A percentile compares a stretch with the other conserved stretches of the same genome.
Evolutionary conservation across 1,140 invertebrate genomes (phyloP).

Genomic region (Drosophila pseudoobscura): DNA sequence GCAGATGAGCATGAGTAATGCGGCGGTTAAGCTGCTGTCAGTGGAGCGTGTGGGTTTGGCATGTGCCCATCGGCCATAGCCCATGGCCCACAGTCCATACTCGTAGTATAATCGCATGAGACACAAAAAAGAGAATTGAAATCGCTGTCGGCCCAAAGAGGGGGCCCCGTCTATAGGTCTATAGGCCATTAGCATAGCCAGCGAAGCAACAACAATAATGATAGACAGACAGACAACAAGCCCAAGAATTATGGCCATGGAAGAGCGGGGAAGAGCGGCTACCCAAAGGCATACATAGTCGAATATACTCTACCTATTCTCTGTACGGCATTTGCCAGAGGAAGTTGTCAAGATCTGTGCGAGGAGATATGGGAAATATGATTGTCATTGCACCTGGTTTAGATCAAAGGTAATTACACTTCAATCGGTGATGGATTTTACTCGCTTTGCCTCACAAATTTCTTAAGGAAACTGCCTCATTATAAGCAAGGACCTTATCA

Average conservation of each 20-base stretch:
- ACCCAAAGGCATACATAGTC: not conserved
- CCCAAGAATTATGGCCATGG: slow-evolving; percentile 28
- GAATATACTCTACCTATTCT: not conserved
- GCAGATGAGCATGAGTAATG: slow-evolving; percentile 60
- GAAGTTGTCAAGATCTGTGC: slow-evolving; percentile 36
- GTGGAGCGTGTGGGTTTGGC: slow-evolving; percentile 56
- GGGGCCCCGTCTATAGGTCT: slow-evolving; percentile 12
- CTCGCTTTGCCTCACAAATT: too few species aligned
- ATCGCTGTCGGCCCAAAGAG: slow-evolving; percentile 25
- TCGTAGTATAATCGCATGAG: slow-evolving; percentile 14
- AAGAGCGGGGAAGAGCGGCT: slow-evolving; percentile 7
- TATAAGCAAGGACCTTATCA: too few species aligned
- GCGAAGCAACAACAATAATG: slow-evolving; percentile 40
- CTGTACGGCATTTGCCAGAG: slow-evolving; percentile 27
- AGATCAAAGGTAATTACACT: too few species aligned
- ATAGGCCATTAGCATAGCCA: slow-evolving; percentile 62
- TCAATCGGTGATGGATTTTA: too few species aligned
- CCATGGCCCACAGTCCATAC: not conserved
- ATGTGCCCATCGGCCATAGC: slow-evolving; percentile 38
- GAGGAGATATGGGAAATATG: not conserved
- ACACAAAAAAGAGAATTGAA: slow-evolving; percentile 21
- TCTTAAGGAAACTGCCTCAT: too few species aligned
- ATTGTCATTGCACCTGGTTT: slow-evolving; percentile 6
- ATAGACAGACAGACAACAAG: slow-evolving; percentile 1
- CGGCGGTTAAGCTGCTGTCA: slow-evolving; percentile 40